Base-by-base conservation (phyloP, 2,797 vertebrate genomes). In the Cryptoblepharus egeriae region DNA sequence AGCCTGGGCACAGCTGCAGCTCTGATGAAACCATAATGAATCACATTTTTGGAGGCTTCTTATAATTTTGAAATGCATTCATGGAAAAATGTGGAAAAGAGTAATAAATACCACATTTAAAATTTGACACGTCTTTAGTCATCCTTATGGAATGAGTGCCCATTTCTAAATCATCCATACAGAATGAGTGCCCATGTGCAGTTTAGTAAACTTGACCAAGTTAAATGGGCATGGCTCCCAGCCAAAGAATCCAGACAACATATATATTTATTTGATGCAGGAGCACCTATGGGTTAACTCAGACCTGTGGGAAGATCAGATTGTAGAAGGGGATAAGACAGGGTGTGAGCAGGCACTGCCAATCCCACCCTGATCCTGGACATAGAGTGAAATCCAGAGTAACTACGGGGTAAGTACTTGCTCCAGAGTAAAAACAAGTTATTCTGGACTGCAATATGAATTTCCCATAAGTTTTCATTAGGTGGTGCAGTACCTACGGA, bases 91-190 rank as follows among this genome's bases (percentile, higher is more conserved):
- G 49, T 39, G 55, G 76, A 57, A 18, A 35, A 69, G 35, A 67
- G 22, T 20, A 68, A 57, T 67, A 77, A 77, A 70, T 28, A 42
- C 42, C 24, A 49, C 49, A n/a, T 71, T 71, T 71, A 71, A 77
- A 57, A 78, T 13, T 5, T 32, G 26, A 37, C 35, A 32, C 37
- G 65, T 49, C 16, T 72, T 30, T 24, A 35, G n/a, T 37, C 61
- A 67, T 26, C 37, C 28, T 45, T 63, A 63, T 30, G 74, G 61
- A 76, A 42, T 63, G 26, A 76, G 28, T 39, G 58, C 13, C 61
- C 58, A 76, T 63, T 63, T 63, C 37, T 63, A 4, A 10, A 9
- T 42, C 61, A 67, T 26, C 37, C 28, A 63, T 63, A 63, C 22
- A 58, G 61, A 76, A 42, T 63, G 26, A 76, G 28, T 39, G 58